Base-by-base conservation (phyloP, 2,888 invertebrate species). In the Lacanobia wlatinum region DNA sequence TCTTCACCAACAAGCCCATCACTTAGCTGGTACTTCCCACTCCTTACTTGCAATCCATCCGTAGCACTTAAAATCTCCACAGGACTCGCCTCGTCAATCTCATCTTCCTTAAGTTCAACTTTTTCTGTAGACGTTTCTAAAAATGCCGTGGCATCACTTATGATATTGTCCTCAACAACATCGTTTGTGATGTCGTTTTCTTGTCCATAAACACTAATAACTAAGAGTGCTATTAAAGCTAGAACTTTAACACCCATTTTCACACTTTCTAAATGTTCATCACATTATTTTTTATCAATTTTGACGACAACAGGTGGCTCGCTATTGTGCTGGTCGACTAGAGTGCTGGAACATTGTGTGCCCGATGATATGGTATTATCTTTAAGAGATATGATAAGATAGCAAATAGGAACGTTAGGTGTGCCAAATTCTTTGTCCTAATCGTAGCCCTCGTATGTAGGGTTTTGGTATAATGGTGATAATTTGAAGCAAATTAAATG, bases 341-440 rank as follows among this genome's bases (percentile, higher is more conserved):
- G 86, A 88, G 91, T 89, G 90, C 80, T 83, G 87, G 90, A 90
- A 90, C 89, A 88, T 87, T 92, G 94, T 94, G 94, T 93, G 93
- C 92, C 91, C 89, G 90, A 88, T 93, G 94, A 95, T 95, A 94
- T 90, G 88, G 86, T 82, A 89, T 95, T 96, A 96, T 96, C 96
- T 90, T 86, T 82, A 82, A 78, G 84, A 92, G 92, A 93, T 92
- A 92, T 92, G 96, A 96, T 96, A 96, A 95, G 96, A 96, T 96
- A 95, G 90, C 86, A 92, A 95, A 95, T 94, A 95, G 94, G 94
- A 92, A 90, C 95, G 93, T 91, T 94, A 91, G 96, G 95, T 94
- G 96, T 94, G 96, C 96, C 96, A 95, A 96, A 96, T 96, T 96
- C 95, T 95, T 95, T 94, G 95, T 94, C 91, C 93, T 94, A 92